phyloP scores from a whole-genome alignment of 1,140 invertebrate species.

The Formica selysi region DNA sequence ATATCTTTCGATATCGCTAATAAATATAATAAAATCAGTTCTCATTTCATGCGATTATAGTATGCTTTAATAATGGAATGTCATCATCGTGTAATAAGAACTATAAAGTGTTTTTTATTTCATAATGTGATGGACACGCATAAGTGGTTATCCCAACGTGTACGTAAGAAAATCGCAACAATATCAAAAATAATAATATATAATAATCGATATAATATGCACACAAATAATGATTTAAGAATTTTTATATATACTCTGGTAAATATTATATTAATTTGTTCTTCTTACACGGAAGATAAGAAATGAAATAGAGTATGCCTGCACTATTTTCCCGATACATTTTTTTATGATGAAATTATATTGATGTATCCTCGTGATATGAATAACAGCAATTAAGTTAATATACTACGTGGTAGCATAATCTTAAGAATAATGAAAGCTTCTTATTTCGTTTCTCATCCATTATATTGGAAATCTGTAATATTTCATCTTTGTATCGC shows the following conservation, averaged over 20 bases:
- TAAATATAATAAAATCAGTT: constrained; percentile 23
- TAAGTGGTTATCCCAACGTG: background rate
- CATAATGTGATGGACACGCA: background rate
- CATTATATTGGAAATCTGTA: background rate
- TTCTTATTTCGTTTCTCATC: constrained; percentile 33
- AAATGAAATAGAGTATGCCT: background rate
- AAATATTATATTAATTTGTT: constrained; percentile 5
- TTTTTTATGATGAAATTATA: constrained; percentile 10
- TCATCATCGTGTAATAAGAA: background rate
- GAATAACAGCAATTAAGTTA: constrained; percentile 20
- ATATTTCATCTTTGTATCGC: background rate
- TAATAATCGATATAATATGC: background rate
- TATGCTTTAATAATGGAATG: background rate
- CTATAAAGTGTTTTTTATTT: constrained; percentile 4
- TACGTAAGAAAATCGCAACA: background rate
- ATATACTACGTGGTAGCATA: background rate
- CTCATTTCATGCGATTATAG: background rate
- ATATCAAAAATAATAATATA: background rate
- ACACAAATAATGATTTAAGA: constrained; percentile 3
- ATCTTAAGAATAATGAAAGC: background rate
- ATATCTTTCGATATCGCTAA: constrained; percentile 19
- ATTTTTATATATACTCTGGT: background rate
- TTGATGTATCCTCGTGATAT: constrained; percentile 6
- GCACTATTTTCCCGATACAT: background rate
- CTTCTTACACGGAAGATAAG: background rate